phyloP scores from a whole-genome alignment of 2,797 vertebrate species.

The Podargus strigoides region DNA sequence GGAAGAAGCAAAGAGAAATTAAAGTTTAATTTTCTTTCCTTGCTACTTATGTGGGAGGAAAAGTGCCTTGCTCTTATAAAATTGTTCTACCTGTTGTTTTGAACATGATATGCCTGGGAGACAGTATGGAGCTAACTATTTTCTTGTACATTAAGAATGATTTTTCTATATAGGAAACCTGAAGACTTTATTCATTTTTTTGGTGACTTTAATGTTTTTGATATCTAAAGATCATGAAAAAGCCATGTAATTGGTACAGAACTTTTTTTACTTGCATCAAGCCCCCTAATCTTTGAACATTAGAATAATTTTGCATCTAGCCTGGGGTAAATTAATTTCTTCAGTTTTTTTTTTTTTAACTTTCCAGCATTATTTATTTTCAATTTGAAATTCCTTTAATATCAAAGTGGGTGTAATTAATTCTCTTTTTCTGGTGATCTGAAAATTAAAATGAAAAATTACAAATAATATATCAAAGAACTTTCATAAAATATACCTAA shows the following conservation, averaged over 20 bases:
- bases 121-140: constrained; percentile 15
- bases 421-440: constrained; percentile 78
- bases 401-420: constrained; percentile 81
- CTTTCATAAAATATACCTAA: constrained; percentile 74
- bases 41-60: neutral
- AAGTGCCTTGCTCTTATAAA: neutral
- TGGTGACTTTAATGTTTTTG: constrained; percentile 68
- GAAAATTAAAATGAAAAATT: constrained; percentile 77
- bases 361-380: constrained; percentile 72
- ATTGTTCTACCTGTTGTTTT: neutral
- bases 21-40: constrained; percentile 6
- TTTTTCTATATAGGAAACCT: constrained; percentile 56
- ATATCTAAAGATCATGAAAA: constrained; percentile 71
- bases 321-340: constrained; percentile 75
- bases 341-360: constrained; percentile 44
- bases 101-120: neutral
- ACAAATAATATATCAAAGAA: constrained; percentile 80
- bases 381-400: constrained; percentile 77
- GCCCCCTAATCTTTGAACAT: constrained; percentile 68
- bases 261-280: constrained; percentile 64
- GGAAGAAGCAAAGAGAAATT: neutral
- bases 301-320: constrained; percentile 72
- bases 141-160: constrained; percentile 1
- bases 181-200: constrained; percentile 53
- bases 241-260: constrained; percentile 71